phyloP scores from a whole-genome alignment of 53 echinoderm and acorn worm genomes.

The Echinarachnius parma region DNA sequence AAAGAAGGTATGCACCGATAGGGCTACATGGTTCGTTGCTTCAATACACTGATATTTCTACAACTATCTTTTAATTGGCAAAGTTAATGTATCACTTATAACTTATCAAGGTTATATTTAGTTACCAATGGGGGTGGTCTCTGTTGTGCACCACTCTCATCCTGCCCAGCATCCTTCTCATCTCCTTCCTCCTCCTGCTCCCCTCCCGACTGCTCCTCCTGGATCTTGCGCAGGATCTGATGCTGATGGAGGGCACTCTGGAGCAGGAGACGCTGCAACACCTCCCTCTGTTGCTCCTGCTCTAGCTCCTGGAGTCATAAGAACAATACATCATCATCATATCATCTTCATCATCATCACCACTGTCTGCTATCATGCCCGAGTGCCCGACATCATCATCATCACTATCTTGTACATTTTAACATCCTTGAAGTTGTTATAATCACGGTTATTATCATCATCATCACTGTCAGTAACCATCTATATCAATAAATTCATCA shows the following conservation, averaged over 20 bases:
- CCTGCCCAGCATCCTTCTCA: slow-evolving; percentile 21
- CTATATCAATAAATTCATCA: no score
- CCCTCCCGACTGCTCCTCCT: slow-evolving; percentile 39
- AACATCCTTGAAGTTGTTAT: no score
- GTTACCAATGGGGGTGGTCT: slow-evolving; percentile 1
- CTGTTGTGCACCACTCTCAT: slow-evolving; percentile 3
- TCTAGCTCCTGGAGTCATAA: slow-evolving; percentile 60
- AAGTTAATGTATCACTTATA: no score
- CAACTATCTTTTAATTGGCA: no score
- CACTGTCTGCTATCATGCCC: background rate
- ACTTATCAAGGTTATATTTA: no score
- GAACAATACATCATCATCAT: slow-evolving; percentile 6
- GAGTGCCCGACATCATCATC: background rate
- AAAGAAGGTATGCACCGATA: no score
- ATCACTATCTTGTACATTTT: background rate
- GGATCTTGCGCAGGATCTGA: slow-evolving; percentile 38
- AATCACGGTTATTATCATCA: no score
- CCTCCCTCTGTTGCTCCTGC: slow-evolving; percentile 65
- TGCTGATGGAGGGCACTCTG: slow-evolving; percentile 91
- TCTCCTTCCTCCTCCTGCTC: slow-evolving; percentile 29
- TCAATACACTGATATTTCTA: no score
- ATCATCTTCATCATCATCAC: background rate
- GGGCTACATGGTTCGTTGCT: no score
- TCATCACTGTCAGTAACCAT: background rate
- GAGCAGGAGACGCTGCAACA: slow-evolving; percentile 72